A percentile compares a stretch with the other conserved stretches of the same genome.
These are phyloP conservation scores for Drosophila testacea DNA, from an alignment of 2,888 invertebrate genomes.

Conservation along the genomic window DNA sequence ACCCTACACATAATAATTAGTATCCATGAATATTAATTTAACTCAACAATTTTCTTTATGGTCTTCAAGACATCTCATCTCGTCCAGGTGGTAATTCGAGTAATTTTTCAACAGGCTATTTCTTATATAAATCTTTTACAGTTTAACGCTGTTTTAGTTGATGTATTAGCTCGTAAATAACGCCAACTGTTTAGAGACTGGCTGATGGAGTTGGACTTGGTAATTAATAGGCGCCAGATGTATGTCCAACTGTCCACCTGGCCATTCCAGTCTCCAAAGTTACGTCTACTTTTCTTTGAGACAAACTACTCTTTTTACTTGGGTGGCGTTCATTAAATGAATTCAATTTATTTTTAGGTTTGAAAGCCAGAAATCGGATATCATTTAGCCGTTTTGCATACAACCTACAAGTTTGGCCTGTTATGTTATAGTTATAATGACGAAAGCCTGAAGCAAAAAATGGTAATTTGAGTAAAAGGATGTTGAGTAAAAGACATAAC, in stretches of 20 bases:
- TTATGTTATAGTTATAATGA: background rate
- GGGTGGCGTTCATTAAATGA: conserved; percentile 4
- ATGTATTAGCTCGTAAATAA: conserved; percentile 45
- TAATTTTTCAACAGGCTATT: conserved; percentile 1
- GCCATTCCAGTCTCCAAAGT: conserved; percentile 14
- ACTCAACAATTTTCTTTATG: conserved; percentile 29
- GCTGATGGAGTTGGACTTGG: conserved; percentile 14
- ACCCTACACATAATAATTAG: conserved; percentile 18
- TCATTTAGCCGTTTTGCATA: conserved; percentile 9
- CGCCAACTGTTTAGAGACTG: conserved; percentile 13
- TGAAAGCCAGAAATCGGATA: conserved; percentile 38
- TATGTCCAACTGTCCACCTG: background rate
- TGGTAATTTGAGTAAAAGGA: background rate
- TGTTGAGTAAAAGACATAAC: background rate
- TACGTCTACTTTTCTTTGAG: background rate
- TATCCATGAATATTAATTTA: conserved; percentile 9
- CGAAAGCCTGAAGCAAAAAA: background rate
- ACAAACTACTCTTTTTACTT: conserved; percentile 1
- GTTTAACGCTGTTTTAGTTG: conserved; percentile 21
- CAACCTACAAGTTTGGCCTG: background rate
- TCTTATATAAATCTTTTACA: conserved; percentile 48
- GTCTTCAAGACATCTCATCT: background rate
- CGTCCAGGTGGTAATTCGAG: conserved; percentile 11
- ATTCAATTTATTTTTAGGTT: conserved; percentile 15
- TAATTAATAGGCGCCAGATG: conserved; percentile 49